Conservation (phyloP, 2,113 vertebrate species). For the Pao palembangensis region DNA sequence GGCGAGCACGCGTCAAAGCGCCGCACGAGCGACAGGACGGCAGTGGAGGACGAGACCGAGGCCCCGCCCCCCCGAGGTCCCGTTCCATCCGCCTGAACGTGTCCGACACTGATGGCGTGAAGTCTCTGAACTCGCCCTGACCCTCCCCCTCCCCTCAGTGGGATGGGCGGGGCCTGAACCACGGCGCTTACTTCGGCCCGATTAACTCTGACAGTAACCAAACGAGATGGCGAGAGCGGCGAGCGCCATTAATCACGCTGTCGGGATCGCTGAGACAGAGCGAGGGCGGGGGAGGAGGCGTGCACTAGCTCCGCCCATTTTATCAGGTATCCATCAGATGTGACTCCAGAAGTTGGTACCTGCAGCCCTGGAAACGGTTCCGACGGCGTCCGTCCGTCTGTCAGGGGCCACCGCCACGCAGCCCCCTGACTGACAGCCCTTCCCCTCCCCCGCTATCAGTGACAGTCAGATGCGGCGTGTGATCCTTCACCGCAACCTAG, state of each 20-base stretch:
- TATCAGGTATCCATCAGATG: neutral
- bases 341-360: too few species aligned
- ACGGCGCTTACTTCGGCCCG: too few species aligned
- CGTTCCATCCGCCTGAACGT: too few species aligned
- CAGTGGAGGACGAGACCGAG: too few species aligned
- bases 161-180: too few species aligned
- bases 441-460: constrained; percentile 57
- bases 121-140: too few species aligned
- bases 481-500: constrained; percentile 29
- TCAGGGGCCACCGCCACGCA: constrained; percentile 38
- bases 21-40: too few species aligned
- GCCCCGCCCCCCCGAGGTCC: too few species aligned
- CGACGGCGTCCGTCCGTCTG: constrained; percentile 9
- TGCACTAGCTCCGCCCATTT: constrained; percentile 12
- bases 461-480: constrained; percentile 70
- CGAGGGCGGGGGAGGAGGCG: constrained; percentile 36
- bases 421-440: constrained; percentile 66
- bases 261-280: constrained; percentile 54
- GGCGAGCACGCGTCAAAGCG: too few species aligned
- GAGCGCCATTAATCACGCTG: constrained; percentile 74
- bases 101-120: too few species aligned
- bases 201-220: constrained; percentile 77
- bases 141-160: neutral
- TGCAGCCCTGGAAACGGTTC: neutral
- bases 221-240: constrained; percentile 75